phyloP scores from a whole-genome alignment of 2,797 vertebrate species.

The Kryptopterus vitreolus region DNA sequence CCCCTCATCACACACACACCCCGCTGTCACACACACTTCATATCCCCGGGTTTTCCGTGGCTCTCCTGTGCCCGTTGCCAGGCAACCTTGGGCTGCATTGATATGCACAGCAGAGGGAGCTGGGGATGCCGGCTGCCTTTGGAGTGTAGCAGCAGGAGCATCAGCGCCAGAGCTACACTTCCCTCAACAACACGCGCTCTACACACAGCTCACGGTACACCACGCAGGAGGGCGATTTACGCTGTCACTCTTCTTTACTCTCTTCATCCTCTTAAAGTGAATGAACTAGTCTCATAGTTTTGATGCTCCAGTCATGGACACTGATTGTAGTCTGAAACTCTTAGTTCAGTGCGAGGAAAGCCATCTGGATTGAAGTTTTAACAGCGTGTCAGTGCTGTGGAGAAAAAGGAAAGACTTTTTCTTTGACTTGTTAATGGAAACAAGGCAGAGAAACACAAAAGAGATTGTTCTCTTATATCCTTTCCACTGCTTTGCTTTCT shows the following conservation, averaged over 20 bases:
- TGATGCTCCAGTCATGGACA: conserved; percentile 1
- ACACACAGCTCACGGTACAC: conserved; percentile 45
- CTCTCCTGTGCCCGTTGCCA: conserved; percentile 83
- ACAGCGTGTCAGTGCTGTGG: background rate
- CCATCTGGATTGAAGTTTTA: conserved; percentile 14
- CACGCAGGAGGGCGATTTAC: conserved; percentile 17
- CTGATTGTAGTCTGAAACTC: conserved; percentile 21
- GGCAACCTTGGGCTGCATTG: conserved; percentile 84
- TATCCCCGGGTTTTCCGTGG: conserved; percentile 68
- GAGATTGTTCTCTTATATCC: conserved; percentile 55
- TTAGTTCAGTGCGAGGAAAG: background rate
- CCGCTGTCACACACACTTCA: conserved; percentile 72
- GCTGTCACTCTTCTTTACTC: conserved; percentile 9
- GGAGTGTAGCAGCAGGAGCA: conserved; percentile 57
- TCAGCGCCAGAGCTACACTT: conserved; percentile 24
- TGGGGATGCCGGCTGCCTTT: conserved; percentile 76
- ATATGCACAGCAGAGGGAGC: conserved; percentile 78
- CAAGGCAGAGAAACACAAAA: conserved; percentile 44
- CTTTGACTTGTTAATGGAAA: conserved; percentile 29
- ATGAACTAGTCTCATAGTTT: conserved; percentile 25
- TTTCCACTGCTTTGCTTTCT: conserved; percentile 46
- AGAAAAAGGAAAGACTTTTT: background rate
- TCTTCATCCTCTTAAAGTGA: conserved; percentile 27
- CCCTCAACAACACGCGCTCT: conserved; percentile 45
- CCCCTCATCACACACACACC: conserved; percentile 62